Evolutionary conservation across 2,113 vertebrate genomes (phyloP).

Genomic region (Anolis sagrei): DNA sequence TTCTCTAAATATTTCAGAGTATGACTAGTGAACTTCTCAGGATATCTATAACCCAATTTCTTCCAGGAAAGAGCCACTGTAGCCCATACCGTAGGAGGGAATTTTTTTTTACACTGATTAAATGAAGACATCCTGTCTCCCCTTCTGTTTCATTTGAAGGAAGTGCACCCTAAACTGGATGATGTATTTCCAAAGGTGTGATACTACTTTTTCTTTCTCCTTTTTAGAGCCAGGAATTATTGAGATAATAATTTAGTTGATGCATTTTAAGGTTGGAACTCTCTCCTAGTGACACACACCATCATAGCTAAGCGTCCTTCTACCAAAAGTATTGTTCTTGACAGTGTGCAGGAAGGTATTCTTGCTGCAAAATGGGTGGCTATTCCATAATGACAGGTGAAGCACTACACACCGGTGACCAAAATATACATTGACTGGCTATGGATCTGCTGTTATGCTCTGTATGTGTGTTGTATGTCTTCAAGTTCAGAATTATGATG

Average conservation of each 20-base stretch:
- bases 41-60: slow-evolving; percentile 62
- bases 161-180: neutral
- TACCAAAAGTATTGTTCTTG: too few relatives aligned
- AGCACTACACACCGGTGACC: too few relatives aligned
- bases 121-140: slow-evolving; percentile 32
- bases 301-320: too few relatives aligned
- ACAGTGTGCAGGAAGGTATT: too few relatives aligned
- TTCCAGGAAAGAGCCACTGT: slow-evolving; percentile 69
- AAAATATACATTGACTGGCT: too few relatives aligned
- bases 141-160: neutral
- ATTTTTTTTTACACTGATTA: neutral
- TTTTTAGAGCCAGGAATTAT: neutral
- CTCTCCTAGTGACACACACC: too few relatives aligned
- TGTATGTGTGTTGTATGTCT: too few relatives aligned
- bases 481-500: too few relatives aligned
- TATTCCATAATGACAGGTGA: too few relatives aligned
- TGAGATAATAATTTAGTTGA: neutral
- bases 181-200: accelerated
- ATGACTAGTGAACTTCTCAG: slow-evolving; percentile 81
- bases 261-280: too few relatives aligned
- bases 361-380: too few relatives aligned
- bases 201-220: neutral
- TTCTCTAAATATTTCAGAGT: slow-evolving; percentile 79
- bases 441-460: too few relatives aligned
- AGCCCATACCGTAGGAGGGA: slow-evolving; percentile 27